Base-by-base conservation (phyloP, 53 echinoderm and acorn worm genomes). In the Echinarachnius parma region DNA sequence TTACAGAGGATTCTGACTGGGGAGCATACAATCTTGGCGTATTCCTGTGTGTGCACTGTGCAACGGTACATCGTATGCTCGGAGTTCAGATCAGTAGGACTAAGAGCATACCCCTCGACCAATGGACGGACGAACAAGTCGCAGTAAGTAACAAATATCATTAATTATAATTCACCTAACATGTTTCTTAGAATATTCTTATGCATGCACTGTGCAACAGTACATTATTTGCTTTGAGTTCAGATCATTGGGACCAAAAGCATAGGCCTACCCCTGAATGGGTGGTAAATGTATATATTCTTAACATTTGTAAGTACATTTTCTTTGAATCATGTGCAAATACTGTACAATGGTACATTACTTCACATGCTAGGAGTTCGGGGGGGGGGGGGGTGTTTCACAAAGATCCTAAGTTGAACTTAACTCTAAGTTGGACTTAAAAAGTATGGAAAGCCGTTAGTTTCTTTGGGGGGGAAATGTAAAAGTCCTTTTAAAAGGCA, bases 11-110 rank as follows among this genome's bases (percentile, higher is more conserved):
- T 71, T 81, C 87, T 15, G 84, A 95, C 57, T 95, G 96, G 96
- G 87, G 87, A 8, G 84, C 96, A 13, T 90, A 84, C 60, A 95
- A 91, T 34, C 82, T 95, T 27, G 96, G 96, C 18, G 77, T 95
- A 27, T 95, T 90, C 76, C 61, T 95, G 44, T 95, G 96, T 61
- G 87, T 95, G 11, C 75, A 84, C 46, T 90, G 96, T 80, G 96
- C 89, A 5, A 80, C 87, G 0, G 84, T 90, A 3, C 96, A 95
- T 66, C 86, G 96, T 60, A 95, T 87, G 85, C 70, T 95, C n/a
- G 96, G 96, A 13, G 89, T 87, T 35, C 90, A 91, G 62, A 87
- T 90, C 50, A 95, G 90, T 79, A 87, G 84, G 81, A 91, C 91
- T 47, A 95, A 85, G 64, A 91, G 87, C 37, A 82, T 95, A 53